Evolutionary conservation across 2,113 vertebrate genomes (phyloP).

Genomic region (Cranoglanis bouderius): DNA sequence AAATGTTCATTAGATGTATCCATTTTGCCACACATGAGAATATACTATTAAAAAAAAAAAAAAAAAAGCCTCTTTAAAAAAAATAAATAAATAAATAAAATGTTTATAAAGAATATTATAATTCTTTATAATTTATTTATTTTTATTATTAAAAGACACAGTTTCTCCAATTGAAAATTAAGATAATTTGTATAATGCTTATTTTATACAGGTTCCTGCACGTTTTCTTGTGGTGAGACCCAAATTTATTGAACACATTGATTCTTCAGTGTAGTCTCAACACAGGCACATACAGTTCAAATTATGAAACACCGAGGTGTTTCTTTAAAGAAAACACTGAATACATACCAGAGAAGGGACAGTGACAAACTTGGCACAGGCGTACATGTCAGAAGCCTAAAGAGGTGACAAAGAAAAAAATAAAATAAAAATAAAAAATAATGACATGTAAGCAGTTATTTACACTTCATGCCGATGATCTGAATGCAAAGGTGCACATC

Average conservation of each 20-base stretch:
- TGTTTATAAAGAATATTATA: no score
- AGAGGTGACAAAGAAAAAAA: constrained; percentile 26
- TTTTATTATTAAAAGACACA: neutral
- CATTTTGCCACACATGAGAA: neutral
- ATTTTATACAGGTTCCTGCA: neutral
- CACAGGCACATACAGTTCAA: neutral
- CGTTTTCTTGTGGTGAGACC: neutral
- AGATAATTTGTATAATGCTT: neutral
- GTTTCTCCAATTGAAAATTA: neutral
- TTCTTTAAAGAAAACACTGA: neutral
- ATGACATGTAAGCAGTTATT: neutral
- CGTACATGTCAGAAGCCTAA: constrained; percentile 76
- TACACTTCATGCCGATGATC: neutral
- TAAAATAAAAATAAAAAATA: no score
- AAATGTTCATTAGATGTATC: neutral
- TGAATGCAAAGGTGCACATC: neutral
- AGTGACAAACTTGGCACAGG: constrained; percentile 77
- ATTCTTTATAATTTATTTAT: no score
- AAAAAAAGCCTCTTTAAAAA: no score
- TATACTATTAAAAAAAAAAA: no score
- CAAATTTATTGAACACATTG: neutral
- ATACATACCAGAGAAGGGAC: constrained; percentile 76
- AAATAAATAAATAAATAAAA: no score
- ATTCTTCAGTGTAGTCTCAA: neutral
- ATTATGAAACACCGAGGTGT: neutral